Base-by-base conservation (phyloP, 1,140 invertebrate species). In the Leptopilina clavipes region DNA sequence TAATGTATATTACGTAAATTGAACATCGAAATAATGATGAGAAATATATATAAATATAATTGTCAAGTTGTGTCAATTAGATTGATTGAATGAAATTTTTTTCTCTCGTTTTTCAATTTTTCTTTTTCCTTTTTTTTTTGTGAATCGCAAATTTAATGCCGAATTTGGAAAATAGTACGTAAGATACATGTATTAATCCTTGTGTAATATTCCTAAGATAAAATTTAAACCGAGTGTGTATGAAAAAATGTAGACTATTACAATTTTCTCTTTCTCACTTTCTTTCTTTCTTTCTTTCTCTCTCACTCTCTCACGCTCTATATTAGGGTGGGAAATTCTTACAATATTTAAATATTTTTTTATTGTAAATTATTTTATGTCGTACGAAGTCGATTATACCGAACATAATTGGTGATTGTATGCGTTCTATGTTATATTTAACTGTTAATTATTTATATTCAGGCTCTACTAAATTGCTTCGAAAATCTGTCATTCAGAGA, bases 191-290 rank as follows among this genome's bases (percentile, higher is more conserved):
- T 65, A 65, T 65, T 65, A 65, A 14, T 65, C 11, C 14, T 31
- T 25, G 25, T 31, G 31, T 65, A 65, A 40, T 40, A 40, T 8
- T 65, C 22, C 59, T 65, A 31, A 65, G 25, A 31, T 40, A 40
- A 31, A 31, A 73, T 72, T 73, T 76, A 59, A 73, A 75, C 48
- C 54, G 86, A 87, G 85, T 85, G 83, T 86, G 84, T 89, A 89
- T 87, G 87, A 87, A 89, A 40, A 89, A 89, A 88, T 84, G 85
- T 87, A 89, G 84, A 87, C 84, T 89, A 87, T 87, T 85, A 85
- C 84, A 89, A 83, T 40, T 40, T 6, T 40, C 37, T 87, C 80
- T 86, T 86, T 86, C 89, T 84, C 84, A n/a, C n/a, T n/a, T n/a
- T n/a, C n/a, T n/a, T 86, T 88, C n/a, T n/a, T n/a, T 31, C 25